phyloP scores from a whole-genome alignment of 2,888 invertebrate genomes.

The Apotomis capreana region DNA sequence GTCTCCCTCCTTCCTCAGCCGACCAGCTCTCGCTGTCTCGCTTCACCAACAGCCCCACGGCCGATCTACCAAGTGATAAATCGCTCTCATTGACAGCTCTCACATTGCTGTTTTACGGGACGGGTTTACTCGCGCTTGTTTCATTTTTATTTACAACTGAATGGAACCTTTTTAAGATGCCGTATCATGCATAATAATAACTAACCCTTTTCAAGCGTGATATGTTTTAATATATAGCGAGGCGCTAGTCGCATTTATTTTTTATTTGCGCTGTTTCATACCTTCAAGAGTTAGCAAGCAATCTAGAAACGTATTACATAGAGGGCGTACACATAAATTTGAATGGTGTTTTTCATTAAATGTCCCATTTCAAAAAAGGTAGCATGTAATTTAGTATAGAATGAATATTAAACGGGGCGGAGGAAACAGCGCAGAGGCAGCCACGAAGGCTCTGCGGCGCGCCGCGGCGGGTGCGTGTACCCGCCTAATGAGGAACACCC shows the following conservation, averaged over 20 bases:
- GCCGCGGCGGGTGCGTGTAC: conserved; percentile 61
- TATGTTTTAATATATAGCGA: conserved; percentile 56
- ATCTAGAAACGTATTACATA: conserved; percentile 68
- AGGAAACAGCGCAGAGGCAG: conserved; percentile 48
- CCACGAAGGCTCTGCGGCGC: conserved; percentile 38
- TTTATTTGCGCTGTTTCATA: conserved; percentile 60
- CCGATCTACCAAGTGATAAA: conserved; percentile 71
- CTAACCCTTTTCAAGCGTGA: conserved; percentile 56
- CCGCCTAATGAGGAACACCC: conserved; percentile 73
- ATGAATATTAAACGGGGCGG: conserved; percentile 75
- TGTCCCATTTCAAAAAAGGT: conserved; percentile 53
- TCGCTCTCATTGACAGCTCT: conserved; percentile 69
- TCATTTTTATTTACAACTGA: conserved; percentile 72
- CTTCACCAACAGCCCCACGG: conserved; percentile 59
- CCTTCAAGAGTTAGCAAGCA: conserved; percentile 56
- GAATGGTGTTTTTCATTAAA: conserved; percentile 53
- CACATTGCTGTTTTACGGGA: conserved; percentile 64
- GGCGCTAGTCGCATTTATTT: conserved; percentile 45
- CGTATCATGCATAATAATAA: conserved; percentile 70
- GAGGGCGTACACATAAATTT: conserved; percentile 62
- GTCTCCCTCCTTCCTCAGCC: conserved; percentile 57
- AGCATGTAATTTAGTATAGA: conserved; percentile 68
- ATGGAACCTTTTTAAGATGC: conserved; percentile 62
- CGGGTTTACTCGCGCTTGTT: conserved; percentile 61
- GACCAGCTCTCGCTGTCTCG: conserved; percentile 53